phyloP scores from a whole-genome alignment of 1,140 invertebrate genomes.

The Psix sp. region DNA sequence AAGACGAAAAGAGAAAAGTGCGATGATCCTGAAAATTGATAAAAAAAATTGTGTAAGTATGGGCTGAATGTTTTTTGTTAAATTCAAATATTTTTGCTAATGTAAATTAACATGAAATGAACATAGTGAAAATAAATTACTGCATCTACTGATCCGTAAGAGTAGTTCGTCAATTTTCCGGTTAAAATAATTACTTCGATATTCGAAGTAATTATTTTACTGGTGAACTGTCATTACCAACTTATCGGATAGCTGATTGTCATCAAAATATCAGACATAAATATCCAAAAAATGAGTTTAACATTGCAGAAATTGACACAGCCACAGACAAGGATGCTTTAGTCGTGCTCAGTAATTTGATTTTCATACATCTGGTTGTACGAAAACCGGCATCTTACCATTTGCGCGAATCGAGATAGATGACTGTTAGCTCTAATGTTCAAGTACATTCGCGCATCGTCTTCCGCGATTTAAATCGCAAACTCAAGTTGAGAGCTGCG shows the following conservation, averaged over 20 bases:
- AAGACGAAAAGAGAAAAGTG: slow-evolving; percentile 7
- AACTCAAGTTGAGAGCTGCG: slow-evolving; percentile 21
- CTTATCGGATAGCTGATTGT: background rate
- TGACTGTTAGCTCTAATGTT: slow-evolving; percentile 19
- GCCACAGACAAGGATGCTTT: slow-evolving; percentile 28
- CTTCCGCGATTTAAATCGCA: slow-evolving; percentile 48
- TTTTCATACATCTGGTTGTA: slow-evolving; percentile 31
- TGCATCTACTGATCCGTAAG: too few species aligned
- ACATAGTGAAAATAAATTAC: too few species aligned
- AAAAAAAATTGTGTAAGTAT: slow-evolving; percentile 3
- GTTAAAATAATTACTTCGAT: too few species aligned
- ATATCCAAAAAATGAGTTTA: slow-evolving; percentile 23
- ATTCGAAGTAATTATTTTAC: too few species aligned
- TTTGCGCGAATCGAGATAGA: slow-evolving; percentile 42
- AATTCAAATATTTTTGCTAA: background rate
- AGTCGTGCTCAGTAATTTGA: slow-evolving; percentile 37
- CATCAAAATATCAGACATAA: slow-evolving; percentile 9
- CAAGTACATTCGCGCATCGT: slow-evolving; percentile 7
- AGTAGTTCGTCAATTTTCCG: too few species aligned
- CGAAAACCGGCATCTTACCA: slow-evolving; percentile 30
- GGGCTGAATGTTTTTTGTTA: background rate
- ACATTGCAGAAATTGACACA: slow-evolving; percentile 38
- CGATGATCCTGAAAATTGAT: background rate
- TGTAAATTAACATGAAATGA: too few species aligned
- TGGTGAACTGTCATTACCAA: too few species aligned